Evolutionary conservation across 2,888 invertebrate species (phyloP).

Genomic region (Xylota sylvarum): DNA sequence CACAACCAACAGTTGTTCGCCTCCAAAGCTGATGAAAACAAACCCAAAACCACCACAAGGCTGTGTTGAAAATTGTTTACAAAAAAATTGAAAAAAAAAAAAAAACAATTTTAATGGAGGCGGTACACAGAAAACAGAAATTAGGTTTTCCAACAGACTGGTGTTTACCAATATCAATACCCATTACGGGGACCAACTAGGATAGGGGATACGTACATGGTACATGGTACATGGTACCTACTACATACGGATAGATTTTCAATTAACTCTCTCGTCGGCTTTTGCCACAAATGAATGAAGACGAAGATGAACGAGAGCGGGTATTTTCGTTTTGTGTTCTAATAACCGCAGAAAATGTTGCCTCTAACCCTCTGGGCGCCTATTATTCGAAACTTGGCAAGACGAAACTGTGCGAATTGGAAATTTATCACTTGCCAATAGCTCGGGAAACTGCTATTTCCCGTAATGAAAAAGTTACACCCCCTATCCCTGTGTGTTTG

Average conservation of each 20-base stretch:
- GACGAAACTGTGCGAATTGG: conserved; percentile 48
- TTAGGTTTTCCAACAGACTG: conserved; percentile 35
- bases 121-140: conserved; percentile 44
- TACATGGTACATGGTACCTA: not conserved
- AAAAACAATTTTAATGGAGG: conserved; percentile 48
- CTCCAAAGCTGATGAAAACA: conserved; percentile 4
- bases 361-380: not conserved
- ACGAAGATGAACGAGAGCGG: conserved; percentile 58
- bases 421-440: conserved; percentile 66
- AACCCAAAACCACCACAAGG: conserved; percentile 47
- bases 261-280: conserved; percentile 66
- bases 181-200: not conserved
- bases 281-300: conserved; percentile 37
- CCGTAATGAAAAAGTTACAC: conserved; percentile 54
- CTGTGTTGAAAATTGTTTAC: conserved; percentile 44
- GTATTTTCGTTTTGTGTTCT: conserved; percentile 17
- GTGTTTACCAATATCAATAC: conserved; percentile 43
- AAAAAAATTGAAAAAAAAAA: conserved; percentile 56
- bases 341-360: conserved; percentile 23
- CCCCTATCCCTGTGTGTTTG: not conserved
- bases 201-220: not conserved
- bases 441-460: conserved; percentile 40
- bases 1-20: conserved; percentile 11
- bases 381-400: conserved; percentile 30
- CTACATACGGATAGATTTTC: conserved; percentile 54